phyloP scores from a whole-genome alignment of 1,140 invertebrate species.

The Bacillus rossius region DNA sequence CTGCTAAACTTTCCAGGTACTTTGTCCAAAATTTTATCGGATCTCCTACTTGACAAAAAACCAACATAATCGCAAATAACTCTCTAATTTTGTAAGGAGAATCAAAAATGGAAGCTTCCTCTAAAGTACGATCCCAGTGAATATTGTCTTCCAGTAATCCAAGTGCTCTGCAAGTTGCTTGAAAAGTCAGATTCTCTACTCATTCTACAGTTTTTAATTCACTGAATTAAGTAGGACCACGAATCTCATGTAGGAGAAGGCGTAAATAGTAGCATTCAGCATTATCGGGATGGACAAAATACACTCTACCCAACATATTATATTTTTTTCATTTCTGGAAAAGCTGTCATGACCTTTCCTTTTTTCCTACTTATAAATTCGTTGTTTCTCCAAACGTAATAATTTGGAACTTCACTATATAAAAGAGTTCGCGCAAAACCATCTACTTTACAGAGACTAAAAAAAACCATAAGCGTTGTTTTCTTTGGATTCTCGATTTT shows the following conservation, averaged over 20 bases:
- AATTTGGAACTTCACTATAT: too few species aligned
- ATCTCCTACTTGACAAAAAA: too few species aligned
- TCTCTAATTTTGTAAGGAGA: slow-evolving; percentile 32
- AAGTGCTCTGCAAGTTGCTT: slow-evolving; percentile 29
- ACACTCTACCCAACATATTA: slow-evolving; percentile 29
- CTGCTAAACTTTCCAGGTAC: too few species aligned
- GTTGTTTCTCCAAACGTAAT: slow-evolving; percentile 30
- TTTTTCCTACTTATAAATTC: slow-evolving; percentile 26
- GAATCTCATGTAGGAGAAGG: slow-evolving; percentile 32
- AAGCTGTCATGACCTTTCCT: slow-evolving; percentile 28
- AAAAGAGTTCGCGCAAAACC: too few species aligned
- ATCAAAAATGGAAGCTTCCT: slow-evolving; percentile 32
- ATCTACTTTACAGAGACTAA: too few species aligned
- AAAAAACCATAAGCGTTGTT: slow-evolving; percentile 26
- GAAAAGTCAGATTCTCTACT: slow-evolving; percentile 15
- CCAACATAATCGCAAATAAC: slow-evolving; percentile 11
- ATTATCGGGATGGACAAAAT: slow-evolving; percentile 38
- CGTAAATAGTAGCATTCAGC: slow-evolving; percentile 44
- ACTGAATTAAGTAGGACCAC: slow-evolving; percentile 10
- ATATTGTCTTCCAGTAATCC: slow-evolving; percentile 38
- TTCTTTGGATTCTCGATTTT: slow-evolving; percentile 15
- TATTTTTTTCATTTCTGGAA: slow-evolving; percentile 23
- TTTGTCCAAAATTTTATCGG: too few species aligned
- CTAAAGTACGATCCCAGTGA: slow-evolving; percentile 35
- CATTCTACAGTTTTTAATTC: too few species aligned